These are phyloP conservation scores for Halictus ligatus DNA, from an alignment of 2,888 invertebrate species.

Conservation along the genomic window DNA sequence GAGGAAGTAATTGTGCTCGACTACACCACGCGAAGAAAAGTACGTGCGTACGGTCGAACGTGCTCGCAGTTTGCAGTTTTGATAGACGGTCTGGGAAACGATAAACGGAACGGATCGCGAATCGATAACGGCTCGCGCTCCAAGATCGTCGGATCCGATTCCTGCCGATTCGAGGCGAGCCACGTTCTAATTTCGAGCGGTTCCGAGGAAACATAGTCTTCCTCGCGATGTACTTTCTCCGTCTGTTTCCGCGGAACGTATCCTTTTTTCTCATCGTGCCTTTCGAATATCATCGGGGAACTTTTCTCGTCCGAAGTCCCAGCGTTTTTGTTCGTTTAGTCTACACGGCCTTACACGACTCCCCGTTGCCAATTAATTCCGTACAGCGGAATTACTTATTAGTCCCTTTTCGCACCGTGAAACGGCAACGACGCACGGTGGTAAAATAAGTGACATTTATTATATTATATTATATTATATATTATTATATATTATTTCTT, in stretches of 20 bases:
- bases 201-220: slow-evolving; percentile 51
- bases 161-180: neutral
- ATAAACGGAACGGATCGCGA: neutral
- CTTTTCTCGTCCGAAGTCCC: slow-evolving; percentile 44
- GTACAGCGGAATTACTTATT: neutral
- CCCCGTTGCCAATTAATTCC: slow-evolving; percentile 27
- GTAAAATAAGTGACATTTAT: no score
- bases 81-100: neutral
- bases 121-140: slow-evolving; percentile 7
- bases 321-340: neutral
- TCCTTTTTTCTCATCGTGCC: slow-evolving; percentile 65
- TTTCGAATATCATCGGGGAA: slow-evolving; percentile 65
- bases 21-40: neutral
- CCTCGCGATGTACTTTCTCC: slow-evolving; percentile 67
- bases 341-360: slow-evolving; percentile 11
- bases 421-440: no score
- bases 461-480: no score
- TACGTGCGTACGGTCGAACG: neutral
- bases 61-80: neutral
- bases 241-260: slow-evolving; percentile 58
- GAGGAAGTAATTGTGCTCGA: neutral
- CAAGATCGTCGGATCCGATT: slow-evolving; percentile 4
- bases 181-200: slow-evolving; percentile 39
- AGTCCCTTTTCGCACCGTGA: neutral
- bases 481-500: no score